Evolutionary conservation across 2,888 invertebrate species (phyloP).

Genomic region (Ischnura elegans): DNA sequence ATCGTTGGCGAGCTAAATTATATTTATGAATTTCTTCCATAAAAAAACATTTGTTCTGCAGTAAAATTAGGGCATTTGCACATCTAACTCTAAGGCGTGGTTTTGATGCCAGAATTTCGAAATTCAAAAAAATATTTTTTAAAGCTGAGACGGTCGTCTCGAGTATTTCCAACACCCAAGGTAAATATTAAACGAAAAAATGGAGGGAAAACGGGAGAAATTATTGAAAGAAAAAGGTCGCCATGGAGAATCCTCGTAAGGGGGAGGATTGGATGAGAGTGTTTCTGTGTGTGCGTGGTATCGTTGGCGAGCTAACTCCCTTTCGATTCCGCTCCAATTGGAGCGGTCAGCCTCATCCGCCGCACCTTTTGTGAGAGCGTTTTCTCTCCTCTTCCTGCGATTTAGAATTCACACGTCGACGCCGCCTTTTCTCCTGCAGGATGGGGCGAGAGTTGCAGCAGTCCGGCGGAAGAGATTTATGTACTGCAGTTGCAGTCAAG

Average conservation of each 20-base stretch:
- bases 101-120: too few species aligned
- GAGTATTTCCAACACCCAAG: too few species aligned
- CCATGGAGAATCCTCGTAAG: neutral
- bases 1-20: too few species aligned
- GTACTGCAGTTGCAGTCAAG: neutral
- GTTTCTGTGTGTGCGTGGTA: too few species aligned
- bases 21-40: too few species aligned
- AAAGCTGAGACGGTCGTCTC: too few species aligned
- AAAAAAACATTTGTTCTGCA: too few species aligned
- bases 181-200: neutral
- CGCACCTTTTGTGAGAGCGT: neutral
- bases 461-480: neutral
- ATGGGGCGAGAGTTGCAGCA: neutral
- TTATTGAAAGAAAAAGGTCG: neutral
- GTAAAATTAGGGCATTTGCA: too few species aligned
- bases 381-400: constrained; percentile 29
- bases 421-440: neutral
- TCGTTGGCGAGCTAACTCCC: neutral
- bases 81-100: too few species aligned
- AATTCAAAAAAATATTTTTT: too few species aligned
- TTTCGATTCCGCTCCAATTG: constrained; percentile 31
- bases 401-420: constrained; percentile 10
- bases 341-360: neutral
- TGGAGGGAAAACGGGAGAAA: too few species aligned
- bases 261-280: too few species aligned